phyloP scores from a whole-genome alignment of 1,140 invertebrate genomes.

The Ericerus pela region DNA sequence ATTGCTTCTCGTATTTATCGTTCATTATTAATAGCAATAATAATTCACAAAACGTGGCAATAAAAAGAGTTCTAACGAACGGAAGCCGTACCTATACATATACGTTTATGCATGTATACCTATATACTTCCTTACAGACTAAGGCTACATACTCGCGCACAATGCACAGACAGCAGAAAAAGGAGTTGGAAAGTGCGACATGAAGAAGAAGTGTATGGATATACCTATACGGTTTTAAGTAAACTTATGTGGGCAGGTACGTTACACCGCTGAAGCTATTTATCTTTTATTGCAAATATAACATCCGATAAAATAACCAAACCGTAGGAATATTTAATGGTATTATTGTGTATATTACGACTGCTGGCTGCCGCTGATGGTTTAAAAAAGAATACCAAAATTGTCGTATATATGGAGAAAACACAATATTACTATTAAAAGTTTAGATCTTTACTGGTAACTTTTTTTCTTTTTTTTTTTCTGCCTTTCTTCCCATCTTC shows the following conservation, averaged over 20 bases:
- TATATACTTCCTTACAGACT: too few species aligned
- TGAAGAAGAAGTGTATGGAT: too few species aligned
- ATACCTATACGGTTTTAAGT: too few species aligned
- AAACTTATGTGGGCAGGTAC: conserved; percentile 10
- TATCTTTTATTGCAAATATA: conserved; percentile 7
- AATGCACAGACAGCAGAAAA: too few species aligned
- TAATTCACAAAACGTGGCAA: conserved; percentile 9
- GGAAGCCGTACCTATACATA: conserved; percentile 6
- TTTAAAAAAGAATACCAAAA: conserved; percentile 3
- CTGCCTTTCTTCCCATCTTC: too few species aligned
- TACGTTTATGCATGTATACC: too few species aligned
- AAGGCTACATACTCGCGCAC: too few species aligned
- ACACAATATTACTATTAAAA: conserved; percentile 6
- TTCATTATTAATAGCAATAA: conserved; percentile 9
- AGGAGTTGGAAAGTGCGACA: too few species aligned
- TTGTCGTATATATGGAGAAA: neutral
- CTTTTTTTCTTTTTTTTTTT: too few species aligned
- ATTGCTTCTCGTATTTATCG: conserved; percentile 9
- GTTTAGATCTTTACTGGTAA: too few species aligned
- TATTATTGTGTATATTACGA: conserved; percentile 8
- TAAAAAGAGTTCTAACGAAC: conserved; percentile 10
- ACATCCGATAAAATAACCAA: conserved; percentile 7
- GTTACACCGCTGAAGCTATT: neutral
- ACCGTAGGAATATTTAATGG: conserved; percentile 8
- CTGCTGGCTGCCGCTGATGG: too few species aligned